Evolutionary conservation across 2,797 vertebrate genomes (phyloP).

Genomic region (Ctenochaetus hawaiiensis): DNA sequence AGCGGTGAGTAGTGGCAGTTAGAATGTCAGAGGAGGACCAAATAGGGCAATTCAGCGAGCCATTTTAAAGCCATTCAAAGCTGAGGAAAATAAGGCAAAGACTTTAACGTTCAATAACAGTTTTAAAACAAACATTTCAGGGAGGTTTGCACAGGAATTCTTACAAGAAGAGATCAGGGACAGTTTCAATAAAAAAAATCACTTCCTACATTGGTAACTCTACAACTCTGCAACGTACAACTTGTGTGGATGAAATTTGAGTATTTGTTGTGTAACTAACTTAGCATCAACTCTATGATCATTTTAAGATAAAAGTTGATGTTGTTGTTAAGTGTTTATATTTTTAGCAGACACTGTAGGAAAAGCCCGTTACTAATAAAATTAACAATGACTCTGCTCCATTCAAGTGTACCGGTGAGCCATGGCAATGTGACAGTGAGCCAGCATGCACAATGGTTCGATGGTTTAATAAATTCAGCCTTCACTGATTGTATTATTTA

Average conservation of each 20-base stretch:
- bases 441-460: neutral
- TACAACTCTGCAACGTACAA: slow-evolving; percentile 2
- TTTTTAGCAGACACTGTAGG: neutral
- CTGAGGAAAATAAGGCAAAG: slow-evolving; percentile 8
- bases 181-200: neutral
- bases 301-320: neutral
- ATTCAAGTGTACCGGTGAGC: neutral
- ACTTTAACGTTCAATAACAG: slow-evolving; percentile 1
- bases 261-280: neutral
- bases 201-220: slow-evolving; percentile 1
- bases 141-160: slow-evolving; percentile 31
- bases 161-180: neutral
- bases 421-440: too few species aligned
- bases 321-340: neutral
- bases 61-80: slow-evolving; percentile 2
- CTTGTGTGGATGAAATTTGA: neutral
- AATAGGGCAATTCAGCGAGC: slow-evolving; percentile 58
- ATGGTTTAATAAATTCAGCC: neutral
- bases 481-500: neutral
- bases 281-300: neutral
- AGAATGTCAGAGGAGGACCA: slow-evolving; percentile 63
- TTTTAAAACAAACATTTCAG: slow-evolving; percentile 31
- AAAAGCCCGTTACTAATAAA: slow-evolving; percentile 1
- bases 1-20: slow-evolving; percentile 62
- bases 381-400: neutral